Evolutionary conservation across 1,140 invertebrate genomes (phyloP), one percentile per base, ranked within the genome.

Genomic region (Drosophila auraria): DNA sequence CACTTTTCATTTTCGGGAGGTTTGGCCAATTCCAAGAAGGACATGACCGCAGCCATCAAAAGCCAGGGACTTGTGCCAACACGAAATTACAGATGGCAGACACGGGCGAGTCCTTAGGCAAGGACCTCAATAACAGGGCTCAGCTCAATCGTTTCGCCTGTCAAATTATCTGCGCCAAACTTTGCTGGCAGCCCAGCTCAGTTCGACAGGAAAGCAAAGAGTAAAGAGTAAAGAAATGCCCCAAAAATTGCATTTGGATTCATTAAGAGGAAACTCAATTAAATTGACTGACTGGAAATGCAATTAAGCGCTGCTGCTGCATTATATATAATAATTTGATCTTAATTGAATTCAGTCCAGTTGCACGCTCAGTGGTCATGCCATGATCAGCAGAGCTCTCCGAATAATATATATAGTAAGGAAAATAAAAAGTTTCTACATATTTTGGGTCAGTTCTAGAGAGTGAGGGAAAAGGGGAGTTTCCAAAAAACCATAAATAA

Each of bases 1-100:
- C 89, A 91, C 89, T 91, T 91, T 91, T 83, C 90, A 77, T 77
- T 40, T 54, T 78, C 49, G 25, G 30, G 53, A 57, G 77, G 72
- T 70, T 60, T 74, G 78, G 80, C 65, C 81, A 78, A 83, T 87
- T 87, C 81, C 73, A 40, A 75, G 71, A 82, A 87, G 86, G 86
- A 89, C 82, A 77, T 56, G 77, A 82, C 82, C 78, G 68, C 74
- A 77, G 53, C 82, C 80, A 78, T 81, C 82, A 70, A 80, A 64
- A 44, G 61, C n/a, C 58, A 63, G 66, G 61, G 61, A 53, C 75
- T 44, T 38, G 62, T 78, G 74, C 75, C 78, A 80, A 73, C 70
- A 60, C 61, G 17, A 74, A 80, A 80, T 80, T 80, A 74, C 61
- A 56, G 40, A 40, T 65, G 78, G 56, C 76, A 23, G 14, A 30